A percentile compares a stretch with the other conserved stretches of the same genome.
phyloP scores from a whole-genome alignment of 1,140 invertebrate genomes.

The Drosophila serrata region DNA sequence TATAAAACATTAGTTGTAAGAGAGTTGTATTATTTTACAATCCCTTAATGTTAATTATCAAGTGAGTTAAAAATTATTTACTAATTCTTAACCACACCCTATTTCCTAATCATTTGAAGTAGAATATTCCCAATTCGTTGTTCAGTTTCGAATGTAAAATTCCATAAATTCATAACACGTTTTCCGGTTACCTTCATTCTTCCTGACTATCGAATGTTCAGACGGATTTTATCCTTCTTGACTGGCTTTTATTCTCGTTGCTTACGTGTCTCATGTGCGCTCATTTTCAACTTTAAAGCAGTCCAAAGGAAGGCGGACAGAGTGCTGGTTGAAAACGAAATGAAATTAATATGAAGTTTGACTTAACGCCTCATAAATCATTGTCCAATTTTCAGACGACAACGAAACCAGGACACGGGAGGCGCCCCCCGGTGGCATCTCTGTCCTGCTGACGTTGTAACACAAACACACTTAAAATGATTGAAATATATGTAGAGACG shows the following conservation, averaged over 20 bases:
- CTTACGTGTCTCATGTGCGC: conserved; percentile 45
- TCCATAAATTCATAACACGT: conserved; percentile 67
- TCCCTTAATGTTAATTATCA: too few relatives aligned
- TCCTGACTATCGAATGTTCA: conserved; percentile 37
- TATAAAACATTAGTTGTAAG: too few relatives aligned
- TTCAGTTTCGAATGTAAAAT: background rate
- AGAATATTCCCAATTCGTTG: conserved; percentile 10
- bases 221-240: conserved; percentile 55
- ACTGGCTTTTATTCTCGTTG: conserved; percentile 47
- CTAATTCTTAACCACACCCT: too few relatives aligned
- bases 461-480: conserved; percentile 81
- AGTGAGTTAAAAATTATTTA: too few relatives aligned
- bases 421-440: conserved; percentile 28
- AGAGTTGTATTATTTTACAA: too few relatives aligned
- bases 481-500: conserved; percentile 75
- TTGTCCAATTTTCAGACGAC: conserved; percentile 75
- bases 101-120: too few relatives aligned
- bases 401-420: conserved; percentile 42
- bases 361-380: conserved; percentile 83
- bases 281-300: conserved; percentile 61
- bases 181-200: conserved; percentile 42
- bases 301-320: conserved; percentile 22
- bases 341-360: conserved; percentile 82
- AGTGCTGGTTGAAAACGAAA: conserved; percentile 66
- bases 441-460: conserved; percentile 65